Evolutionary conservation across 2,888 invertebrate species (phyloP), one percentile per base, ranked within the genome.

Genomic region (Xestia ashworthii): DNA sequence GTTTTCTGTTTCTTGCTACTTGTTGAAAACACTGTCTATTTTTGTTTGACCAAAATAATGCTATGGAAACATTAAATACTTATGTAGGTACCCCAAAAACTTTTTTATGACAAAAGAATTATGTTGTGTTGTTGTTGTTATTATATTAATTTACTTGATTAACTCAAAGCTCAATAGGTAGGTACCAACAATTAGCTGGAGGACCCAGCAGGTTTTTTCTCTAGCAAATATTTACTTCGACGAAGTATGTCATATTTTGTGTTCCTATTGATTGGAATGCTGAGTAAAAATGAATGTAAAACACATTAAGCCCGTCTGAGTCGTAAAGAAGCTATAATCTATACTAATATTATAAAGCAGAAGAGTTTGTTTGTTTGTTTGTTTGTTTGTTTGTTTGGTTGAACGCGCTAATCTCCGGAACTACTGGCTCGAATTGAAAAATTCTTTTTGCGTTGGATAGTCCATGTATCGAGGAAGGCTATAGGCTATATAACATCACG

Each of bases 261-360:
- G 70, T 44, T 55, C 58, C 41, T 65, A 64, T 80, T 69, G 67
- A 64, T 80, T 69, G 67, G 80, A 84, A 86, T 82, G 82, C 68
- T 87, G 75, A 82, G 82, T 87, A 82, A 80, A 90, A 87, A 75
- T 48, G 76, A 85, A 88, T 76, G 77, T 82, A 38, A 80, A 90
- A 90, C 85, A 85, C 89, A 90, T 90, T 90, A 88, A 85, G 82
- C 76, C 71, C 50, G 79, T 71, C 73, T 46, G 76, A 86, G 86
- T 90, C 88, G 87, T 89, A 89, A 91, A 92, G 87, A 89, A 90
- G 87, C 90, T 90, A 88, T 88, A 90, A 91, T n/a, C n/a, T n/a
- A n/a, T n/a, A n/a, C n/a, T n/a, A n/a, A n/a, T n/a, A n/a, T n/a
- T n/a, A n/a, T n/a, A n/a, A n/a, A n/a, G n/a, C n/a, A n/a, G n/a